phyloP scores from a whole-genome alignment of 2,888 invertebrate genomes.

The Abrostola tripartita region DNA sequence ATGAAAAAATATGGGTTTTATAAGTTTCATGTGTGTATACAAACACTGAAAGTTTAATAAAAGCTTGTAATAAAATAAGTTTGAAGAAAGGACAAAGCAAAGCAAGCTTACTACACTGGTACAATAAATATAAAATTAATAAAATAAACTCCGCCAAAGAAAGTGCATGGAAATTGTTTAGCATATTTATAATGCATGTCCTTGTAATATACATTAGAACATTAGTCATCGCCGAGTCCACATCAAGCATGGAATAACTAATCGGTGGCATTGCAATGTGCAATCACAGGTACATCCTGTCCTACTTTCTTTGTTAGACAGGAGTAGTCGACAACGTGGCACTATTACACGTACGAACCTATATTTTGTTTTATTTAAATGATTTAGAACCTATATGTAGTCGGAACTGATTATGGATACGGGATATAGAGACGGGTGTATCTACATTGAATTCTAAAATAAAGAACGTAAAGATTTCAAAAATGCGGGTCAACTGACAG shows the following conservation, averaged over 20 bases:
- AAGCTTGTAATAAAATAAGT: no score
- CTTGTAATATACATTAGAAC: conserved; percentile 51
- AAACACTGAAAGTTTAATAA: no score
- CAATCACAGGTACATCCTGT: conserved; percentile 68
- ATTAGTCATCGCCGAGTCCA: conserved; percentile 46
- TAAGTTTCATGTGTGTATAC: no score
- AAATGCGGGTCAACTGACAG: no score
- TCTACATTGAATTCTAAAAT: no score
- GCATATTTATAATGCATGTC: conserved; percentile 41
- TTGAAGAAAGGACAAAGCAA: no score
- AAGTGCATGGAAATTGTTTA: conserved; percentile 48
- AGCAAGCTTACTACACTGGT: neutral
- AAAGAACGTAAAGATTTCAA: no score
- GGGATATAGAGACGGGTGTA: no score
- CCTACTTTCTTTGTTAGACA: conserved; percentile 75
- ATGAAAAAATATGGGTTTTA: no score
- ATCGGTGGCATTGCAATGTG: conserved; percentile 50
- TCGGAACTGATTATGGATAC: no score
- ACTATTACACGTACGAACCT: conserved; percentile 5
- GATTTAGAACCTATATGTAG: no score
- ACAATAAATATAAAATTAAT: neutral
- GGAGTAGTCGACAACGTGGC: conserved; percentile 27
- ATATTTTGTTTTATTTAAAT: neutral
- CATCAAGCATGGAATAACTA: conserved; percentile 51
- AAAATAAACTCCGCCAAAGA: conserved; percentile 24